Base-by-base conservation (phyloP, 2,888 invertebrate species). In the Phasia obesa region DNA sequence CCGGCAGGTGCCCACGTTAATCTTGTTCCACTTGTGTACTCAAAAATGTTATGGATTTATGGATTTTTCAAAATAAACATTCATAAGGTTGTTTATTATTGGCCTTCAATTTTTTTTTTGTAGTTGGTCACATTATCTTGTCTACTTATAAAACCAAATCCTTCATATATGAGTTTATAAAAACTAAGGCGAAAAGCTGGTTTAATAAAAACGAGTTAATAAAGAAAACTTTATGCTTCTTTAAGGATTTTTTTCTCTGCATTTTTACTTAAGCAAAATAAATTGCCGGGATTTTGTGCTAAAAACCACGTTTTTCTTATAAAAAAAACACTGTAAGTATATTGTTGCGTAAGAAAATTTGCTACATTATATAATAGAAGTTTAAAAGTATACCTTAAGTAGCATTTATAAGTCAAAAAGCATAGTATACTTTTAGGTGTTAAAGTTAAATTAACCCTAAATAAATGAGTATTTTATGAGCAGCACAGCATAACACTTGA, bases 381-480 rank as follows among this genome's bases (percentile, higher is more conserved):
- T 71, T 75, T 55, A 31, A 78, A 71, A 77, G 76, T 25, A 81
- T 76, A 78, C 51, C 59, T 82, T 82, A 82, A 82, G 79, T 78
- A 70, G 59, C 64, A 74, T 51, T 82, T 59, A 47, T 19, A 71
- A 76, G 70, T 76, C 44, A 76, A 70, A 78, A 77, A 78, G 73
- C 59, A 62, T 27, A 51, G 69, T 51, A 82, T 78, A 78, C 74
- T 78, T 77, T 57, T 49, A 82, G 74, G 82, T 64, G 73, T 74
- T 74, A 67, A 64, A 74, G 77, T 74, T 77, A 77, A 81, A 81
- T 81, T 81, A 77, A 73, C 67, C 69, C 74, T 23, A 76, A 76
- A 76, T 65, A 64, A 81, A 71, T 65, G 19, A 44, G 65, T 47
- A 60, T 71, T 81, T 71, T 64, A 71, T 71, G 38, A 64, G 38